Conservation (phyloP, 2,888 invertebrate genomes). For the Cryptocheilus praepositus region DNA sequence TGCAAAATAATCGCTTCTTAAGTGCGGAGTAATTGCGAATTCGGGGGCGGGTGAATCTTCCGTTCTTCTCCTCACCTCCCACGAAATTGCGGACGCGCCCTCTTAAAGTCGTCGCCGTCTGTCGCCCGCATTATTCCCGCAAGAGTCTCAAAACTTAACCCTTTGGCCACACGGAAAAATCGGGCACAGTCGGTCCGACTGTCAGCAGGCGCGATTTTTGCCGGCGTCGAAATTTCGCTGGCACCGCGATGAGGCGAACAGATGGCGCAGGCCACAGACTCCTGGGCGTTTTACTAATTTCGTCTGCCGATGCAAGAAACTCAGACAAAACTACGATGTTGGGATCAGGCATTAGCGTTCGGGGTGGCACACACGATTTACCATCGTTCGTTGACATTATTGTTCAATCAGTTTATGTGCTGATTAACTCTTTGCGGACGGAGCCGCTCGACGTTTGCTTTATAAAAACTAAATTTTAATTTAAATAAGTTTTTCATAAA, state of each 20-base stretch:
- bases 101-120: slow-evolving; percentile 54
- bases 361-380: too few relatives aligned
- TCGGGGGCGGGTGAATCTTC: slow-evolving; percentile 51
- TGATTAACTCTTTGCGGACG: too few relatives aligned
- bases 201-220: slow-evolving; percentile 12
- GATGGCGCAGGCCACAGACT: slow-evolving; percentile 1
- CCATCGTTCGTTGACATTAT: too few relatives aligned
- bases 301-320: background rate
- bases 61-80: slow-evolving; percentile 33
- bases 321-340: too few relatives aligned
- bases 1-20: slow-evolving; percentile 74
- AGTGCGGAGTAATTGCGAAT: slow-evolving; percentile 73
- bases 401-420: too few relatives aligned
- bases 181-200: slow-evolving; percentile 10
- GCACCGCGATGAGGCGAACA: background rate
- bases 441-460: too few relatives aligned
- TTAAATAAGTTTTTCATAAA: too few relatives aligned
- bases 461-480: too few relatives aligned
- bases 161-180: slow-evolving; percentile 41
- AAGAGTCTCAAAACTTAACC: slow-evolving; percentile 59
- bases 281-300: slow-evolving; percentile 6
- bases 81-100: slow-evolving; percentile 18
- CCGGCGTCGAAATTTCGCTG: background rate
- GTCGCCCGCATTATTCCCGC: slow-evolving; percentile 61
- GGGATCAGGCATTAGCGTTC: too few relatives aligned